Evolutionary conservation across 2,113 vertebrate species (phyloP).

Genomic region (Leucopsar rothschildi): DNA sequence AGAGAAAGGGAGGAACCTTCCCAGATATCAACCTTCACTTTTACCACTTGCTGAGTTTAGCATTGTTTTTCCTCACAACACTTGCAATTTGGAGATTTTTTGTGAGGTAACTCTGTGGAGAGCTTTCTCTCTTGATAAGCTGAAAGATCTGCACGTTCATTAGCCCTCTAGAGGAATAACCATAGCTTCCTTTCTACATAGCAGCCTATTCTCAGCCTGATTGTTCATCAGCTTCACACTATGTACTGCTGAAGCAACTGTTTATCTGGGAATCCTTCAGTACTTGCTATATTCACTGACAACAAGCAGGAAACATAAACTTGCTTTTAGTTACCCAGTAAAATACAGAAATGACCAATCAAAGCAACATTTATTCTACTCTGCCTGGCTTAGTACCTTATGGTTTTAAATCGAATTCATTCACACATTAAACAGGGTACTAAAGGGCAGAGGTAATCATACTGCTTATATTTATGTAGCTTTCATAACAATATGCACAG

Average conservation of each 20-base stretch:
- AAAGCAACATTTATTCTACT: neutral
- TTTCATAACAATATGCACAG: neutral
- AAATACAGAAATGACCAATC: neutral
- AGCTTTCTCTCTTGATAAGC: neutral
- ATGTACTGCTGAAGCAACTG: neutral
- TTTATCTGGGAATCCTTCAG: neutral
- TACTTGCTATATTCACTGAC: neutral
- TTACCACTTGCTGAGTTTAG: neutral
- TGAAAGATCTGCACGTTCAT: neutral
- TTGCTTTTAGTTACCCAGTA: neutral
- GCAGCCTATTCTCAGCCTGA: neutral
- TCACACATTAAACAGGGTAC: neutral
- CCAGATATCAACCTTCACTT: neutral
- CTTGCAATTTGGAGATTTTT: neutral
- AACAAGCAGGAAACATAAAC: neutral
- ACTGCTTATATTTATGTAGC: neutral
- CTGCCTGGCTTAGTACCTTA: neutral
- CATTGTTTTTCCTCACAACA: neutral
- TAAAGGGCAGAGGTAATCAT: neutral
- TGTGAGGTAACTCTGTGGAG: neutral
- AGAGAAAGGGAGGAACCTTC: neutral
- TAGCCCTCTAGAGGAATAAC: neutral
- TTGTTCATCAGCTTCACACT: neutral
- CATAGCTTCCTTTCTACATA: accelerated
- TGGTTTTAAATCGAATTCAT: neutral